Percentiles rank a stretch among this genome's conserved stretches.
Conservation (phyloP, 2,797 vertebrate species). For the Neostethus bicornis region DNA sequence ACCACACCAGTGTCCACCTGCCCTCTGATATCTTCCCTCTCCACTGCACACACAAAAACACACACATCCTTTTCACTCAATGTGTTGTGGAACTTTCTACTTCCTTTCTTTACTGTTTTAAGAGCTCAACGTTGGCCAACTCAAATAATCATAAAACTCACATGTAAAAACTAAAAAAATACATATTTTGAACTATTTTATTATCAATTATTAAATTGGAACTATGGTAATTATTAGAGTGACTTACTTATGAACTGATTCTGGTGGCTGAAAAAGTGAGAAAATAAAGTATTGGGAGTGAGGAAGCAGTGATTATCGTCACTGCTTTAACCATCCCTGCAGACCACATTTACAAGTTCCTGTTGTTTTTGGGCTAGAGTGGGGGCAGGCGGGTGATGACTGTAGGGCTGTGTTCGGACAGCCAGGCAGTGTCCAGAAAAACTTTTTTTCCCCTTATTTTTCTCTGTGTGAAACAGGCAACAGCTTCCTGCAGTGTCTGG, state of each 20-base stretch:
- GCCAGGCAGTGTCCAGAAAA: constrained; percentile 67
- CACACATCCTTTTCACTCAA: constrained; percentile 53
- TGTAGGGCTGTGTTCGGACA: constrained; percentile 64
- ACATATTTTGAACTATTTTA: not conserved
- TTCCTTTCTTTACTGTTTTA: constrained; percentile 36
- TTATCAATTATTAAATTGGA: no score
- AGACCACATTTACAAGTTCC: constrained; percentile 54
- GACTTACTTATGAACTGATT: constrained; percentile 37
- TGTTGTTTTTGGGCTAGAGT: no score
- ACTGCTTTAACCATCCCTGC: constrained; percentile 27
- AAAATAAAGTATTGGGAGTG: no score
- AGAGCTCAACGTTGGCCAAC: constrained; percentile 50
- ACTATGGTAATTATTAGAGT: no score
- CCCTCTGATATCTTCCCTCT: constrained; percentile 35
- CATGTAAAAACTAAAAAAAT: not conserved
- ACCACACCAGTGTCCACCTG: constrained; percentile 66
- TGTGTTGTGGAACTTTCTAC: constrained; percentile 46
- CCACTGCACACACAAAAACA: constrained; percentile 1
- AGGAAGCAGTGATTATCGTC: constrained; percentile 33
- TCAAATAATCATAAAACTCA: constrained; percentile 39
- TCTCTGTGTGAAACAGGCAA: constrained; percentile 77
- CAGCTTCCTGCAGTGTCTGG: constrained; percentile 88
- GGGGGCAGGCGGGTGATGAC: constrained; percentile 38
- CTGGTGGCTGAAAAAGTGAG: constrained; percentile 44
- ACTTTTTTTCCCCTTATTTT: constrained; percentile 44